These are phyloP conservation scores for Caenorhabditis zanzibari DNA, from an alignment of 2,888 invertebrate genomes.

Conservation along the genomic window DNA sequence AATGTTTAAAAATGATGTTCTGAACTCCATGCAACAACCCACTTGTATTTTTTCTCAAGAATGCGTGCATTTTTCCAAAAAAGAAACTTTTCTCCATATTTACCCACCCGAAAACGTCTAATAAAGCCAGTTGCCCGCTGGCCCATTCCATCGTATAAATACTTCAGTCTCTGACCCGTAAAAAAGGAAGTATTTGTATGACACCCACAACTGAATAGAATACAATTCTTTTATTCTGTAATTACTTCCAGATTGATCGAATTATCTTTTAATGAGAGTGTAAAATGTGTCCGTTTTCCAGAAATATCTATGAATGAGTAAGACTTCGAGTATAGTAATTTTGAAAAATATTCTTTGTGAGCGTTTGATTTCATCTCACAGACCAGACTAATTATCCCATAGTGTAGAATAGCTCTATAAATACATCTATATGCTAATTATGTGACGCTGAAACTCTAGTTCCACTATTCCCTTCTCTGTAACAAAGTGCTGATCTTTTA, in stretches of 20 bases:
- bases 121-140: conserved; percentile 45
- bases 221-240: conserved; percentile 9
- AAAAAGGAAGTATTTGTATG: conserved; percentile 46
- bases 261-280: conserved; percentile 24
- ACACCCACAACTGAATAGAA: conserved; percentile 12
- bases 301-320: not conserved
- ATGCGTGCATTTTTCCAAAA: conserved; percentile 36
- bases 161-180: conserved; percentile 44
- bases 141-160: conserved; percentile 32
- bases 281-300: conserved; percentile 12
- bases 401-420: not conserved
- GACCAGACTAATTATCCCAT: conserved; percentile 17
- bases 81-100: conserved; percentile 34
- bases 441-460: not conserved
- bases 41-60: not conserved
- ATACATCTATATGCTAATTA: conserved; percentile 36
- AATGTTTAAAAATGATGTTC: conserved; percentile 17
- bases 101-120: conserved; percentile 54
- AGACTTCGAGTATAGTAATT: not conserved
- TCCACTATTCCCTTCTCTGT: not conserved
- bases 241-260: conserved; percentile 17
- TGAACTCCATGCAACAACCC: not conserved
- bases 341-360: not conserved
- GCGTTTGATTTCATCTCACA: not conserved
- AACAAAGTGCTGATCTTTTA: conserved; percentile 11